Evolutionary conservation across 2,797 vertebrate species (phyloP), one percentile per base, ranked within the genome.

Genomic region (Apogon talboti): DNA sequence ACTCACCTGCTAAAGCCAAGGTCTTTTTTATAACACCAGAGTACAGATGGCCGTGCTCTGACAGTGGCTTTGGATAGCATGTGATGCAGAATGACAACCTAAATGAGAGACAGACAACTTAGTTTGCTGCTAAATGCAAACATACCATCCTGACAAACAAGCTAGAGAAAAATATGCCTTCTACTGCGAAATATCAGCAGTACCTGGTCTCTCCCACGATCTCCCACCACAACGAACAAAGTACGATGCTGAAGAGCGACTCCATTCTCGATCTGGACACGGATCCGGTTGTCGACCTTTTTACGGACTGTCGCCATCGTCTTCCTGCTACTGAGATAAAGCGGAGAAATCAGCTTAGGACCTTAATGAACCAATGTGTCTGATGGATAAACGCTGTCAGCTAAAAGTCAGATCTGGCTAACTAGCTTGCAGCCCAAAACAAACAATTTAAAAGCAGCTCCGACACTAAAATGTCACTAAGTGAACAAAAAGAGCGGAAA

Each of bases 21-120:
- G 24, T 99, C 98, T 69, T 99, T 98, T 59, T 99, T 99, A 71
- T 99, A 99, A 84, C 98, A 99, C 98, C 98, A 99, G 0, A 99
- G 91, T 1, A 99, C 98, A 0, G 97, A 98, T 3, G 98, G 98
- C 7, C 98, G 92, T 4, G 98, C 95, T 87, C 89, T 96, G 55
- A 99, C 96, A 0, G 95, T 72, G 3, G 98, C 95, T 93, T 99
- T 99, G 40, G 98, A 98, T 72, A 99, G 50, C 98, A 99, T 99
- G 83, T 99, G 98, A 82, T 99, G 98, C 41, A 99, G 94, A 74
- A 99, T 98, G 47, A 99, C 97, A 51, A 99, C 98, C 98, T 99
- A 87, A 14, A 59, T 11, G 38, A 71, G 19, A 76, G 45, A 58
- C 1, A 46, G 10, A 6, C 18, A 13, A 14, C 8, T 15, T 0